phyloP scores from a whole-genome alignment of 2,888 invertebrate species.

The Phengaris alcon region DNA sequence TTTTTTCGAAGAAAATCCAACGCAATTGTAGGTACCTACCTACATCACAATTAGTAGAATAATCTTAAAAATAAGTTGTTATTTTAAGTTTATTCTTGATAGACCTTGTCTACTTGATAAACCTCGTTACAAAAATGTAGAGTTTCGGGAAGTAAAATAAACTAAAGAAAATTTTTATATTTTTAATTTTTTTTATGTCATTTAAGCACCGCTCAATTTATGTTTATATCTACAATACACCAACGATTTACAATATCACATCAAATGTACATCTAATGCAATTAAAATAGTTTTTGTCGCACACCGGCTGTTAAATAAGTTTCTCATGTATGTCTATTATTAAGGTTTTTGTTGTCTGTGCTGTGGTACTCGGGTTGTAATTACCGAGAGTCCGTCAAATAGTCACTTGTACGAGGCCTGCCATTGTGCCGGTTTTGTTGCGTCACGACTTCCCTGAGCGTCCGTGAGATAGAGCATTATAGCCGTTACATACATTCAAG shows the following conservation, averaged over 20 bases:
- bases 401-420: conserved; percentile 56
- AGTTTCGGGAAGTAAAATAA: no score
- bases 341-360: conserved; percentile 53
- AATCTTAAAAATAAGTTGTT: no score
- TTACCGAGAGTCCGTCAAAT: conserved; percentile 51
- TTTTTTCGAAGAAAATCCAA: no score
- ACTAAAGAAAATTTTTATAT: no score
- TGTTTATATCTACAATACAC: not conserved
- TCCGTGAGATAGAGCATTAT: conserved; percentile 55
- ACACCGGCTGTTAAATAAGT: conserved; percentile 37
- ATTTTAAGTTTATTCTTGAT: no score
- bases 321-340: conserved; percentile 47
- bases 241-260: not conserved
- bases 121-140: no score
- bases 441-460: conserved; percentile 51
- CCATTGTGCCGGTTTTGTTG: conserved; percentile 56
- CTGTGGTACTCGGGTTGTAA: conserved; percentile 50
- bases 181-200: no score
- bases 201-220: not conserved
- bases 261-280: conserved; percentile 12
- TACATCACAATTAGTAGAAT: no score
- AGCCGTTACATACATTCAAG: conserved; percentile 28
- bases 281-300: conserved; percentile 41
- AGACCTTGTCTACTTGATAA: no score
- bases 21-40: no score